Base-by-base conservation (phyloP, 2,797 vertebrate species). In the Tamandua tetradactyla region DNA sequence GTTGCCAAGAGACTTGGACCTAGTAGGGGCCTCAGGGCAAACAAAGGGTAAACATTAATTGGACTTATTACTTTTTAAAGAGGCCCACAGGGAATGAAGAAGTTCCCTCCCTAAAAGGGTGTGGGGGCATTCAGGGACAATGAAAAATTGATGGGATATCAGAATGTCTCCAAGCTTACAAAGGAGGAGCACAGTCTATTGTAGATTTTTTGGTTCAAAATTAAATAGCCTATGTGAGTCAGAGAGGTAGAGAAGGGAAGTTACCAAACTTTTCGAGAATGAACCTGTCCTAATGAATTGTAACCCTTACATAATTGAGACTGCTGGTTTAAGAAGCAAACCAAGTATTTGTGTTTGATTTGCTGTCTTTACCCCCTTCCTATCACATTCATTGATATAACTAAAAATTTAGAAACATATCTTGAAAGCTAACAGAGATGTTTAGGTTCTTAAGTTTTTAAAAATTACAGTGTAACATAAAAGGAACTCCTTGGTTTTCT, bases 261-360 rank as follows among this genome's bases (percentile, higher is more conserved):
- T n/a, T 79, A 91, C 1, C 14, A 83, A 35, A 32, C 93, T 74
- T 55, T 55, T 64, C 89, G 32, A 93, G 23, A 61, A 59, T 35
- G 37, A 17, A 14, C 72, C 13, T 82, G 52, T 72, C 40, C 32
- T 81, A 66, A 5, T 87, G 81, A 86, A 32, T 47, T 69, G n/a
- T n/a, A 47, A 61, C 35, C 37, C 9, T 57, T n/a, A 52, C n/a
- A 44, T 3, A 82, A 0, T 59, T 96, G 52, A 52, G 64, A 83
- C 42, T 59, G 32, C 35, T n/a, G 35, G 42, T 87, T 55, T 68
- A 71, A 69, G 87, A 81, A 79, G 49, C 89, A 57, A 68, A 37
- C 85, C 57, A 72, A 71, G 68, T 79, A 49, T 22, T 92, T 82
- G 40, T 93, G 22, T 20, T 87, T 61, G 49, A 22, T n/a, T 94